Percentiles rank a stretch among this genome's conserved stretches.
phyloP scores from a whole-genome alignment of 2,113 vertebrate genomes.

The Chiloscyllium plagiosum region DNA sequence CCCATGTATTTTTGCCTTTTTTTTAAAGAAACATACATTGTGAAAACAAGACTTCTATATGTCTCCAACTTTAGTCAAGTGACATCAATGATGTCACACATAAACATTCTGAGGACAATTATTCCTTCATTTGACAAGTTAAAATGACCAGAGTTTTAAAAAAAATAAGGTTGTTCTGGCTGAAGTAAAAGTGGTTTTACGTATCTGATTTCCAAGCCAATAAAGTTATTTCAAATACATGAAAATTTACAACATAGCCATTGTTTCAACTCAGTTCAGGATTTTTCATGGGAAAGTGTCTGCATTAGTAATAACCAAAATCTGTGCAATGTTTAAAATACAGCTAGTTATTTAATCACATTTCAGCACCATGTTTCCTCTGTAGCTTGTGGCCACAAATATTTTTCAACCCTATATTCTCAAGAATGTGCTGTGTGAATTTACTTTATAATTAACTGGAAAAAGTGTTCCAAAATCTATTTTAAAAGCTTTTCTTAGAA shows the following conservation, averaged over 20 bases:
- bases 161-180: conserved; percentile 4
- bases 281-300: conserved; percentile 29
- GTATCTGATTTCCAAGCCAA: conserved; percentile 15
- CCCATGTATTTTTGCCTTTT: neutral
- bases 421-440: neutral
- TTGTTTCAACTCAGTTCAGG: conserved; percentile 30
- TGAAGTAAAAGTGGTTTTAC: conserved; percentile 17
- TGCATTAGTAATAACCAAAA: neutral
- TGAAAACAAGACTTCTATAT: neutral
- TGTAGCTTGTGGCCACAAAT: neutral
- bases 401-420: neutral
- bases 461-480: neutral
- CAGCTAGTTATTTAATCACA: conserved; percentile 23
- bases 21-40: neutral
- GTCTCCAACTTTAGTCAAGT: neutral
- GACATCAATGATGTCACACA: conserved; percentile 9
- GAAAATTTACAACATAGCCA: conserved; percentile 28
- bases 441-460: neutral
- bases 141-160: neutral
- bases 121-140: conserved; percentile 5
- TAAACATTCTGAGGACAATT: neutral
- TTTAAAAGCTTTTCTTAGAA: neutral
- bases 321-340: neutral
- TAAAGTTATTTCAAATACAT: conserved; percentile 23
- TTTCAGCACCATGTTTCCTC: conserved; percentile 23